Evolutionary conservation across 2,113 vertebrate species (phyloP).

Genomic region (Corvus cornix): DNA sequence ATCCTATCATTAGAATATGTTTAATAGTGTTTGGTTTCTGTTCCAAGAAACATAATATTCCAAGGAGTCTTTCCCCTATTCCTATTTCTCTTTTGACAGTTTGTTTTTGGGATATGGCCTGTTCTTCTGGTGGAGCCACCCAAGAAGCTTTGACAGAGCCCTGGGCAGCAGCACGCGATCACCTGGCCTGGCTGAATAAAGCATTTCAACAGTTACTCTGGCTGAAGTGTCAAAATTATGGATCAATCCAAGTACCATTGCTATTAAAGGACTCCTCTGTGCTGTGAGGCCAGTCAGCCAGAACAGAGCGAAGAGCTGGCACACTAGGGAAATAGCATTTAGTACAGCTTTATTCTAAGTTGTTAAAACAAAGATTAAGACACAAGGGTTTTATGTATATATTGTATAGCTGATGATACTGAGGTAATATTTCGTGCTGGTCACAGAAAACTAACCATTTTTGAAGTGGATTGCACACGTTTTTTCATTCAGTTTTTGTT

Average conservation of each 20-base stretch:
- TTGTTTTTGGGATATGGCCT: constrained; percentile 93
- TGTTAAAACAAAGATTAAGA: constrained; percentile 45
- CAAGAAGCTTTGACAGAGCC: constrained; percentile 81
- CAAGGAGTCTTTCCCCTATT: constrained; percentile 14
- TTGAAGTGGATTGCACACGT: constrained; percentile 30
- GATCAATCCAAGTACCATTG: background rate
- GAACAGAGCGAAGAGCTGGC: constrained; percentile 25
- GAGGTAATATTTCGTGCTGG: constrained; percentile 65
- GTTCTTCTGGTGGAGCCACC: constrained; percentile 86
- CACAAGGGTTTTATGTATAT: constrained; percentile 54
- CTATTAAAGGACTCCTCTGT: constrained; percentile 8
- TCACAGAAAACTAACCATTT: constrained; percentile 64
- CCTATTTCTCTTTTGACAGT: constrained; percentile 75
- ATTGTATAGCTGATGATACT: constrained; percentile 43
- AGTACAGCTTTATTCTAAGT: constrained; percentile 51
- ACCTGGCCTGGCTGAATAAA: constrained; percentile 27
- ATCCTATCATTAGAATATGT: background rate
- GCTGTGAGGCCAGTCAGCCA: background rate
- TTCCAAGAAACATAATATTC: background rate
- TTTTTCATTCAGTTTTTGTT: constrained; percentile 50
- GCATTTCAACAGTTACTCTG: background rate
- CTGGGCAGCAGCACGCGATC: background rate
- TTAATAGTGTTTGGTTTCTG: background rate
- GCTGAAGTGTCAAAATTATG: constrained; percentile 6
- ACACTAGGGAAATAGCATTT: constrained; percentile 9